These are phyloP conservation scores for Pantelozetes paolii DNA, from an alignment of 2,888 invertebrate genomes.

Conservation along the genomic window DNA sequence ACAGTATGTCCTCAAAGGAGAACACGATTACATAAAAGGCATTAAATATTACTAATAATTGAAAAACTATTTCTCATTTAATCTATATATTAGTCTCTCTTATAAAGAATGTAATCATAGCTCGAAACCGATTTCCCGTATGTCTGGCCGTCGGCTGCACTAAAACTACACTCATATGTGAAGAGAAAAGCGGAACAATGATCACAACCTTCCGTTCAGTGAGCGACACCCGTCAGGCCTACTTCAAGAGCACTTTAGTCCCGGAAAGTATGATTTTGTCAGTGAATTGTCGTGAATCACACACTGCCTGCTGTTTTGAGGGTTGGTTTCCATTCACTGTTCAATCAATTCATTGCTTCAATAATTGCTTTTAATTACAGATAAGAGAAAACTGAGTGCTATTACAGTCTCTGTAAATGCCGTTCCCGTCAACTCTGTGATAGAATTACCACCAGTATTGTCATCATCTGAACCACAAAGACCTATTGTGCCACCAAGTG, in stretches of 20 bases:
- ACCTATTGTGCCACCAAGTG: too few relatives aligned
- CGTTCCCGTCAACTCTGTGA: too few relatives aligned
- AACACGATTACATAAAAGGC: too few relatives aligned
- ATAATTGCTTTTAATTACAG: too few relatives aligned
- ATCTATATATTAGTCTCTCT: not conserved
- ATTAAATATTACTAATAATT: too few relatives aligned
- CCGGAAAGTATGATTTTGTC: not conserved
- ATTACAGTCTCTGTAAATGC: too few relatives aligned
- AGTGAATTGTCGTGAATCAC: conserved; percentile 11
- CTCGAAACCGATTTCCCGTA: not conserved
- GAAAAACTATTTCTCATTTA: too few relatives aligned
- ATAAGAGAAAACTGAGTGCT: too few relatives aligned
- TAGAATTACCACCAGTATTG: too few relatives aligned
- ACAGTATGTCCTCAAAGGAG: too few relatives aligned
- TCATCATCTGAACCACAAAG: too few relatives aligned
- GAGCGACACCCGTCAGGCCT: conserved; percentile 11
- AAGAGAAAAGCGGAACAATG: not conserved
- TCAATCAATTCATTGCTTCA: not conserved
- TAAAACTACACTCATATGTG: not conserved
- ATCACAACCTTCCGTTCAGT: not conserved
- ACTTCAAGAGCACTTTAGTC: conserved; percentile 15
- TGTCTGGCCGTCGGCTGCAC: conserved; percentile 19
- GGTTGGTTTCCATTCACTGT: not conserved
- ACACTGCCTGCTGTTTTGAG: conserved; percentile 8
- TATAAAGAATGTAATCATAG: not conserved